Conservation (phyloP, 2,797 vertebrate genomes). For the Adrianichthys oophorus region DNA sequence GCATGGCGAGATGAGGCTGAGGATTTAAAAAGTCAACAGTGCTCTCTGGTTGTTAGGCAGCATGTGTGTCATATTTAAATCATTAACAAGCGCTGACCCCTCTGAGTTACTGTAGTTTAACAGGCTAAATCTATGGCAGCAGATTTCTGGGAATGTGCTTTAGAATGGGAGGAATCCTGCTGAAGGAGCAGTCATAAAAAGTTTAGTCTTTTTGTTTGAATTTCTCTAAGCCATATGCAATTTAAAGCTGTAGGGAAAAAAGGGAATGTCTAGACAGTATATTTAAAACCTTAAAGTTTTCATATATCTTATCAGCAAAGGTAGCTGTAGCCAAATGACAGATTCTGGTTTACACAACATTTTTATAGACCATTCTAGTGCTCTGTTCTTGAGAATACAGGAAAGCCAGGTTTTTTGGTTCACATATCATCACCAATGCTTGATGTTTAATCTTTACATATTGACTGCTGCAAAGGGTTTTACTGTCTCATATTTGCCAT, state of each 20-base stretch:
- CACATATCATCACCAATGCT: constrained; percentile 36
- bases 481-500: constrained; percentile 42
- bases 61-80: neutral
- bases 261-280: constrained; percentile 55
- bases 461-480: constrained; percentile 30
- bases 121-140: neutral
- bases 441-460: constrained; percentile 36
- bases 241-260: constrained; percentile 25
- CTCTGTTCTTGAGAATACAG: constrained; percentile 19
- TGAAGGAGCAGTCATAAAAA: neutral
- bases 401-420: constrained; percentile 42
- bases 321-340: constrained; percentile 24
- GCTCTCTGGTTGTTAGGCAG: neutral
- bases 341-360: constrained; percentile 7
- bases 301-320: constrained; percentile 9
- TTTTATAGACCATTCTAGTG: constrained; percentile 22
- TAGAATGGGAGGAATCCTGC: neutral
- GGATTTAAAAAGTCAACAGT: neutral
- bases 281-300: constrained; percentile 18
- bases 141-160: neutral
- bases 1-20: neutral
- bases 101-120: neutral
- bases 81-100: constrained; percentile 3
- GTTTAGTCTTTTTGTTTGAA: neutral
- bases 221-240: neutral